A percentile compares a stretch with the other conserved stretches of the same genome.
These are phyloP conservation scores for Autographa gamma DNA, from an alignment of 2,888 invertebrate genomes.

Conservation along the genomic window DNA sequence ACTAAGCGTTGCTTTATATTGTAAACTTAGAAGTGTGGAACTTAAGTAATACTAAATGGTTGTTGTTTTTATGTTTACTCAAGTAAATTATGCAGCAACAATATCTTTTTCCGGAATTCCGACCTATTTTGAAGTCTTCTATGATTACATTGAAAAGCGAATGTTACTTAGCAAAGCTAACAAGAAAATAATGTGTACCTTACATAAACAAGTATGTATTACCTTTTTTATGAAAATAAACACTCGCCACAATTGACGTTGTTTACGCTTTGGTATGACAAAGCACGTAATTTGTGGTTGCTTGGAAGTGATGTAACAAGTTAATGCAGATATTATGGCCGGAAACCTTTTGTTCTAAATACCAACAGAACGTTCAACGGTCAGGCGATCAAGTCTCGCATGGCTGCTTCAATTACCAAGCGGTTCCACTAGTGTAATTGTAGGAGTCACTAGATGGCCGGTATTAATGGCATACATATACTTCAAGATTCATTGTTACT, in stretches of 20 bases:
- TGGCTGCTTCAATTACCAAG: conserved; percentile 58
- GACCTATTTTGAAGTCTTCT: too few relatives aligned
- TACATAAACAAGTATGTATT: background rate
- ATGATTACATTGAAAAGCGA: too few relatives aligned
- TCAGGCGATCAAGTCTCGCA: conserved; percentile 56
- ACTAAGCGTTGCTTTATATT: too few relatives aligned
- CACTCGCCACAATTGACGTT: conserved; percentile 24
- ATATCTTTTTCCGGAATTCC: too few relatives aligned
- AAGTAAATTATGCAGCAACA: too few relatives aligned
- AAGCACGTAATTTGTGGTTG: conserved; percentile 23
- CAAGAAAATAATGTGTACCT: background rate
- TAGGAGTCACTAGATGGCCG: background rate
- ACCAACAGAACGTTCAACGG: conserved; percentile 30
- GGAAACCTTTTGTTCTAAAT: conserved; percentile 45
- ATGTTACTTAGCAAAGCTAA: background rate
- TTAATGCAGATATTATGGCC: conserved; percentile 22
- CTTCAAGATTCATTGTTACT: background rate
- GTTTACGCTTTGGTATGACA: conserved; percentile 13
- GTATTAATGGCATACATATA: background rate
- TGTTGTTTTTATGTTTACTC: too few relatives aligned
- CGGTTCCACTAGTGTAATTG: conserved; percentile 31
- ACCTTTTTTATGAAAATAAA: conserved; percentile 15
- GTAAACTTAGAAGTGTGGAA: too few relatives aligned
- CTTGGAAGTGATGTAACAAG: conserved; percentile 38
- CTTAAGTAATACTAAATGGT: too few relatives aligned